Evolutionary conservation across 2,113 vertebrate genomes (phyloP), one percentile per base, ranked within the genome.

Genomic region (Vireo altiloquus): DNA sequence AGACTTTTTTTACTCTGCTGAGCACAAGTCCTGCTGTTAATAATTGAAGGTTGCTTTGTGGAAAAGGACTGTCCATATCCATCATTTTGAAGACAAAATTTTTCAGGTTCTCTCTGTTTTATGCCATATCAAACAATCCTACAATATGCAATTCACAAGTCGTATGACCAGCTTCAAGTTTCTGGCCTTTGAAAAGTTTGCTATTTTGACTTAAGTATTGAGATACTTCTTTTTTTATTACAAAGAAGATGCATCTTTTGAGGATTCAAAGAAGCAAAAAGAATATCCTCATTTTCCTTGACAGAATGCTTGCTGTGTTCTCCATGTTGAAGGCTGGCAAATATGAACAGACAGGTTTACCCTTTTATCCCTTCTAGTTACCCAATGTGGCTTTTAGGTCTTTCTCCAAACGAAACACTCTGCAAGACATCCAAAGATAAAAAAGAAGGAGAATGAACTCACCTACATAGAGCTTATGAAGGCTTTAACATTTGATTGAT

Each of bases 281-380:
- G 95, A 97, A 96, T 92, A 97, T 95, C 96, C 95, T 97, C 95
- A 93, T 97, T 98, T 98, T 98, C 95, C 95, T 96, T 97, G 96
- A 97, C 97, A 97, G 97, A 96, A 69, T 72, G 75, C 94, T 87
- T 94, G 96, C 97, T 97, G 97, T 95, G 96, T 96, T 97, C 96
- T 93, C 92, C 82, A 81, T 66, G 95, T 95, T 95, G 95, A 96
- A 94, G 97, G 95, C 81, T 68, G 46, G 96, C 88, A 97, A 96
- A 97, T 97, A 90, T 47, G 95, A 96, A 92, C 91, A 92, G 97
- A 94, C 79, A 92, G 90, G 69, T 95, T 97, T 97, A 96, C 92
- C 93, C 96, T 97, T 98, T 97, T 95, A 97, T 98, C 97, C 94
- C 72, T 97, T 92, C 97, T 97, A 84, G 82, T 97, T 97, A 97